A percentile compares a stretch with the other conserved stretches of the same genome.
phyloP scores from a whole-genome alignment of 2,888 invertebrate species.

The Lepas anatifera region DNA sequence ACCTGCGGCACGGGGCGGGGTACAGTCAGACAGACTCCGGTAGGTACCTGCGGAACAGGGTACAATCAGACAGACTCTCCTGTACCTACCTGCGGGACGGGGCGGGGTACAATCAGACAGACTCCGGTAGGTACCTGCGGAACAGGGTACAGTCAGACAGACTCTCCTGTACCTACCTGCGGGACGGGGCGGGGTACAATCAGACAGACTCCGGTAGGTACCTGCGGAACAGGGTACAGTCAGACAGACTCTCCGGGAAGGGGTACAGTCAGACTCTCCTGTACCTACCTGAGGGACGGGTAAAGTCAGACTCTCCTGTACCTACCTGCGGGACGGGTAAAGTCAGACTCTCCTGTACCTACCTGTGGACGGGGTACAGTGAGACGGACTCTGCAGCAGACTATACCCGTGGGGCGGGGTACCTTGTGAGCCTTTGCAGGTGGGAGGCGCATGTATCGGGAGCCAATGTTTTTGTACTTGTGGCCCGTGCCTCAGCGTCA shows the following conservation, averaged over 20 bases:
- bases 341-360: neutral
- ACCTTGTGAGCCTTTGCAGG: too few relatives aligned
- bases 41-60: neutral
- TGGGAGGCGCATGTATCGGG: too few relatives aligned
- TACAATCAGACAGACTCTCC: neutral
- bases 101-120: too few relatives aligned
- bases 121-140: slow-evolving; percentile 1
- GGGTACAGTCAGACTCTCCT: neutral
- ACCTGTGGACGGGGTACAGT: neutral
- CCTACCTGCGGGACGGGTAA: neutral
- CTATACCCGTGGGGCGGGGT: too few relatives aligned
- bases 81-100: too few relatives aligned
- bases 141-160: neutral
- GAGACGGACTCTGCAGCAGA: too few relatives aligned
- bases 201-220: neutral
- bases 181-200: neutral
- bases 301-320: too few relatives aligned
- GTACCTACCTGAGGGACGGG: too few relatives aligned
- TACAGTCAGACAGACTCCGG: neutral
- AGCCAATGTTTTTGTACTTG: too few relatives aligned
- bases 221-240: neutral
- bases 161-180: too few relatives aligned
- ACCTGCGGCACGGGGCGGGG: neutral
- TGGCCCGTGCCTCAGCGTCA: too few relatives aligned
- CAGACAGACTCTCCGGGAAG: neutral